These are phyloP conservation scores for Tethea ocularis DNA, from an alignment of 2,888 invertebrate species.

Conservation along the genomic window DNA sequence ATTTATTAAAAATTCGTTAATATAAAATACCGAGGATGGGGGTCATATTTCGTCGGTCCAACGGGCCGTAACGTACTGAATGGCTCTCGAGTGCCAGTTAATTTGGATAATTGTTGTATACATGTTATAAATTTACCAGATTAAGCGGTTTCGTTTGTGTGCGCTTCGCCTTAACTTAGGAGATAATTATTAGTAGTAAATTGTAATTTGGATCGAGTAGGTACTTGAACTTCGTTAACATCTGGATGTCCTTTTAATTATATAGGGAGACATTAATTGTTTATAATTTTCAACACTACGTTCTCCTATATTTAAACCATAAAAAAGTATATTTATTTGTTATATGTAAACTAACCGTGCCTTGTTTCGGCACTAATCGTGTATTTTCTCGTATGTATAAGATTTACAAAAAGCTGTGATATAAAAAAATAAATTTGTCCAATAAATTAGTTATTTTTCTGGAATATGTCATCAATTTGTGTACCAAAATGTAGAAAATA, in stretches of 20 bases:
- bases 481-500: background rate
- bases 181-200: constrained; percentile 27
- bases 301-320: too few relatives aligned
- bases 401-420: too few relatives aligned
- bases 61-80: constrained; percentile 51
- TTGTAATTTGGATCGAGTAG: constrained; percentile 20
- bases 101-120: constrained; percentile 70
- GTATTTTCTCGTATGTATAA: too few relatives aligned
- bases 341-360: too few relatives aligned
- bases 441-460: too few relatives aligned
- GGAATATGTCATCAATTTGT: background rate
- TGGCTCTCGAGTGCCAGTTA: constrained; percentile 58
- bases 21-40: constrained; percentile 46
- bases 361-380: too few relatives aligned
- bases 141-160: constrained; percentile 49
- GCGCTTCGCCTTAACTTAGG: constrained; percentile 29
- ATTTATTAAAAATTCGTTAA: constrained; percentile 77
- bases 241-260: background rate
- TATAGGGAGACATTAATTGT: too few relatives aligned
- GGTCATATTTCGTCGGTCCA: constrained; percentile 51
- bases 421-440: too few relatives aligned
- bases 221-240: background rate
- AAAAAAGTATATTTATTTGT: too few relatives aligned
- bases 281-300: too few relatives aligned
- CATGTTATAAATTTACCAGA: constrained; percentile 66